phyloP scores from a whole-genome alignment of 2,113 vertebrate genomes.

The Scartelaos histophorus region DNA sequence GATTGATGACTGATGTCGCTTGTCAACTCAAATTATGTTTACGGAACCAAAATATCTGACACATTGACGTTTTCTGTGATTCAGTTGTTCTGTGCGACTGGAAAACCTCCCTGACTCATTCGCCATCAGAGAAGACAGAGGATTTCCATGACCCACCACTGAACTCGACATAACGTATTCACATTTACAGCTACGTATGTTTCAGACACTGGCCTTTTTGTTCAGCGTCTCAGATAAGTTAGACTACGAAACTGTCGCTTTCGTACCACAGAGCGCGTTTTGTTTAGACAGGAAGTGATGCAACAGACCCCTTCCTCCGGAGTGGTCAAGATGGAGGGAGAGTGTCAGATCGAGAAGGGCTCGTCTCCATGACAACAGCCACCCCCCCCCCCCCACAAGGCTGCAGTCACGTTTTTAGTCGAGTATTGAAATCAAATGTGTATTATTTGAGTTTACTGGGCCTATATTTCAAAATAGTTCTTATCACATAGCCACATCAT shows the following conservation, averaged over 20 bases:
- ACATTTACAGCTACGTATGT: conserved; percentile 9
- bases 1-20: no score
- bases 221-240: conserved; percentile 30
- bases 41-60: no score
- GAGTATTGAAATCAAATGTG: no score
- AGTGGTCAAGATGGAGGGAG: conserved; percentile 17
- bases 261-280: conserved; percentile 54
- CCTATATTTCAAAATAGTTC: no score
- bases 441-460: no score
- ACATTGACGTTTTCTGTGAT: no score
- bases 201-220: conserved; percentile 57
- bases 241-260: conserved; percentile 14
- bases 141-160: conserved; percentile 16
- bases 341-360: conserved; percentile 38
- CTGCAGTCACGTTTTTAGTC: not conserved
- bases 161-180: not conserved
- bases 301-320: conserved; percentile 39
- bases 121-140: not conserved
- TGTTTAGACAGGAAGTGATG: conserved; percentile 65
- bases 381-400: not conserved
- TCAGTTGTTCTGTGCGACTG: no score
- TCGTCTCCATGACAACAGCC: conserved; percentile 42
- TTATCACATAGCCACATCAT: no score
- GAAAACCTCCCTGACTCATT: no score
- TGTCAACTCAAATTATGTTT: no score